Evolutionary conservation across 2,888 invertebrate species (phyloP), one percentile per base, ranked within the genome.

Genomic region (Fragum sueziense): DNA sequence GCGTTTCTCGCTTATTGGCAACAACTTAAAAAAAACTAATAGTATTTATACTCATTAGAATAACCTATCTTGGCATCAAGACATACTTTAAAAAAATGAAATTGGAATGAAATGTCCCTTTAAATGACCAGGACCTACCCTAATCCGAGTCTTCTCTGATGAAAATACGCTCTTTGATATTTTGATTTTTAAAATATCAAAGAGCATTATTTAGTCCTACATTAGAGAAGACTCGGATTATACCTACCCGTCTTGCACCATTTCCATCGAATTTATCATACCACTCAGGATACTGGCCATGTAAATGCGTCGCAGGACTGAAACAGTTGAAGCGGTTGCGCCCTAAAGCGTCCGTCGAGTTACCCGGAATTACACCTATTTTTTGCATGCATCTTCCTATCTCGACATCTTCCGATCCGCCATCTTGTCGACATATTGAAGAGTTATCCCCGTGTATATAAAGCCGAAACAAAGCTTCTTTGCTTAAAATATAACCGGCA

Each of bases 401-500:
- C 78, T 89, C 89, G 0, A 86, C 88, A 51, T 91, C 91, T 74
- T 91, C 91, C 0, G 88, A 89, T 0, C 90, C 90, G n/a, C 85
- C 82, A 84, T 90, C 90, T 65, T 85, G 74, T 0, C 69, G 51
- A 47, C 88, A 88, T 2, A 54, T 0, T 17, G 57, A 69, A 6
- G 61, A 7, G 20, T 65, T 57, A 17, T 34, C 62, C 20, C 95
- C 87, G 34, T 95, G 94, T 85, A 95, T 95, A 9, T 97, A 96
- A 92, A 98, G 97, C 84, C 95, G 94, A 65, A 95, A 95, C 2
- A 94, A 85, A 0, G 98, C 97, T 90, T 96, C 96, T 74, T 95
- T 95, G 89, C 98, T 98, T 29, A 99, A 94, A 37, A 98, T 97
- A 93, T 99, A 99, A 0, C 99, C 98, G 81, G 93, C 94, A 7